Conservation (phyloP, 2,113 vertebrate genomes). For the Sphaerodactylus townsendi region DNA sequence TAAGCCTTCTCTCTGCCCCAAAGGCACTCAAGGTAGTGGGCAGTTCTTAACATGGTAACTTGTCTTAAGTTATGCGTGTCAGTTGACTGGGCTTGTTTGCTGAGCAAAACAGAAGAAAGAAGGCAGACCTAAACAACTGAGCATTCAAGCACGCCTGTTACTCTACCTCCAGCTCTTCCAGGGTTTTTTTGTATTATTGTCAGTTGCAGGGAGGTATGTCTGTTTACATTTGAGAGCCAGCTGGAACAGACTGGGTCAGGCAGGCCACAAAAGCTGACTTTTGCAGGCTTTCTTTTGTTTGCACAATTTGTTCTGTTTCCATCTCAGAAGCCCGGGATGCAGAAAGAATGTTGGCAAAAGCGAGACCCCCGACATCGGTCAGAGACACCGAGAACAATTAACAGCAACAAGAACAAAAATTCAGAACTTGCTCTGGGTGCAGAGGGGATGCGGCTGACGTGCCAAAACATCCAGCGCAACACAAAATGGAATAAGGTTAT, state of each 20-base stretch:
- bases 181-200: neutral
- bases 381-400: neutral
- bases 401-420: neutral
- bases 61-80: neutral
- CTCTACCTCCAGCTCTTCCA: neutral
- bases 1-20: neutral
- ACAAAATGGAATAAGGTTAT: no score
- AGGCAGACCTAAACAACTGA: neutral
- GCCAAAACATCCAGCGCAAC: neutral
- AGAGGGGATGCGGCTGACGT: neutral
- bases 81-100: neutral
- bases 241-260: neutral
- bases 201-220: neutral
- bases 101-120: neutral
- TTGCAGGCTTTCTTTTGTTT: constrained; percentile 4
- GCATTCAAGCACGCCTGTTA: neutral
- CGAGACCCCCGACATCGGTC: no score
- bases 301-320: neutral
- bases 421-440: neutral
- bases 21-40: neutral
- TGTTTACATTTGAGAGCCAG: neutral
- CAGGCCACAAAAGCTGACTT: neutral
- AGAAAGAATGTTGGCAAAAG: constrained; percentile 14
- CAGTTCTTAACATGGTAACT: neutral
- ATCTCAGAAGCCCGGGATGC: neutral